Percentiles rank a stretch among this genome's conserved stretches.
These are phyloP conservation scores for Morphnarchus princeps DNA, from an alignment of 2,113 vertebrate genomes.

Conservation along the genomic window DNA sequence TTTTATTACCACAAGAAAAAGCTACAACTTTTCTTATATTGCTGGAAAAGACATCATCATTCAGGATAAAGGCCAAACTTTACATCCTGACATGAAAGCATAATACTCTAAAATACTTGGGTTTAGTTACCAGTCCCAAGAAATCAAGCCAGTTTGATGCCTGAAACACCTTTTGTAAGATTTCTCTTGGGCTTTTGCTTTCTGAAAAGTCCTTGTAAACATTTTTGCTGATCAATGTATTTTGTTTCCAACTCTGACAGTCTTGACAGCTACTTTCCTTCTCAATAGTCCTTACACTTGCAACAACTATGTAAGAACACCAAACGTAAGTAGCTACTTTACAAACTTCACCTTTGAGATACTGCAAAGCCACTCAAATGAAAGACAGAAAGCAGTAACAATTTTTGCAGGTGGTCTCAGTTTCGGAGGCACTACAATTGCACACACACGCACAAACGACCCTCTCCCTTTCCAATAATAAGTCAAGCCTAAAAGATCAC, in stretches of 20 bases:
- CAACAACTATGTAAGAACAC: not conserved
- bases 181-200: not conserved
- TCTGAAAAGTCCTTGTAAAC: not conserved
- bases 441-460: not conserved
- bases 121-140: not conserved
- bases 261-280: not conserved
- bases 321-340: not conserved
- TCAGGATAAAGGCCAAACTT: not conserved
- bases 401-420: not conserved
- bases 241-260: not conserved
- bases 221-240: rapidly evolving
- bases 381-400: not conserved
- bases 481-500: not conserved
- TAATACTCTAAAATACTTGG: rapidly evolving
- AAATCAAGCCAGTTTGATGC: not conserved
- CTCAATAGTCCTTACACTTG: not conserved
- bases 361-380: not conserved
- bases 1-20: not conserved
- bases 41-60: not conserved
- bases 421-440: not conserved
- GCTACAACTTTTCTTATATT: not conserved
- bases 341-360: not conserved
- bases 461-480: not conserved
- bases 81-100: not conserved
- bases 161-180: not conserved